Evolutionary conservation across 2,888 invertebrate genomes (phyloP).

Genomic region (Shargacucullia verbasci): DNA sequence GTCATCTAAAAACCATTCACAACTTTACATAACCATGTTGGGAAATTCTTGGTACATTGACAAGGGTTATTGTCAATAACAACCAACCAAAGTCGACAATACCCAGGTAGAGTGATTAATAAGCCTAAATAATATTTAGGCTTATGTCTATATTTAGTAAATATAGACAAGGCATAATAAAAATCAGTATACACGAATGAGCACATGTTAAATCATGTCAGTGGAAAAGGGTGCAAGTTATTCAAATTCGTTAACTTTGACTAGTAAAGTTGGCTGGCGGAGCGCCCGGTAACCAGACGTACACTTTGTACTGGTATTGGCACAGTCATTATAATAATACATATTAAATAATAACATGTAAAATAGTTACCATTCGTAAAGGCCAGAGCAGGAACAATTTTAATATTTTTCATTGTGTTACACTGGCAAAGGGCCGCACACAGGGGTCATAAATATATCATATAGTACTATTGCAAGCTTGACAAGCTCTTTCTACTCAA

Average conservation of each 20-base stretch:
- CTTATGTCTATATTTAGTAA: too few relatives aligned
- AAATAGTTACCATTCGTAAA: slow-evolving; percentile 23
- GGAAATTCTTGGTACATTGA: background rate
- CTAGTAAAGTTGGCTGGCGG: slow-evolving; percentile 69
- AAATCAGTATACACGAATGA: slow-evolving; percentile 29
- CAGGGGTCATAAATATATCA: too few relatives aligned
- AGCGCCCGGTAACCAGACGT: slow-evolving; percentile 62
- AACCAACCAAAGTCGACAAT: slow-evolving; percentile 4
- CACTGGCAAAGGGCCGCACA: too few relatives aligned
- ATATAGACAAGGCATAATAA: slow-evolving; percentile 26
- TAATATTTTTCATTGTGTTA: too few relatives aligned
- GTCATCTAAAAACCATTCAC: slow-evolving; percentile 27
- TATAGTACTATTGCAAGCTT: too few relatives aligned
- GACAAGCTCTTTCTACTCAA: too few relatives aligned
- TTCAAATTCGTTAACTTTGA: slow-evolving; percentile 57
- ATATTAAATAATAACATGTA: slow-evolving; percentile 1
- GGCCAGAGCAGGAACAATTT: slow-evolving; percentile 1
- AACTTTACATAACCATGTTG: slow-evolving; percentile 25
- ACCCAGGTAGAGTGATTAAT: slow-evolving; percentile 1
- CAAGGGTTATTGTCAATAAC: slow-evolving; percentile 11
- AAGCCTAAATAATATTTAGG: too few relatives aligned
- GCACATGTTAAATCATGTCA: slow-evolving; percentile 27
- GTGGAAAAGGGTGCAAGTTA: slow-evolving; percentile 27
- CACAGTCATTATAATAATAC: slow-evolving; percentile 51
- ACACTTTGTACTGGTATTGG: slow-evolving; percentile 64